Evolutionary conservation across 2,888 invertebrate species (phyloP), one percentile per base, ranked within the genome.

Genomic region (Hydrotaea cyrtoneurina): DNA sequence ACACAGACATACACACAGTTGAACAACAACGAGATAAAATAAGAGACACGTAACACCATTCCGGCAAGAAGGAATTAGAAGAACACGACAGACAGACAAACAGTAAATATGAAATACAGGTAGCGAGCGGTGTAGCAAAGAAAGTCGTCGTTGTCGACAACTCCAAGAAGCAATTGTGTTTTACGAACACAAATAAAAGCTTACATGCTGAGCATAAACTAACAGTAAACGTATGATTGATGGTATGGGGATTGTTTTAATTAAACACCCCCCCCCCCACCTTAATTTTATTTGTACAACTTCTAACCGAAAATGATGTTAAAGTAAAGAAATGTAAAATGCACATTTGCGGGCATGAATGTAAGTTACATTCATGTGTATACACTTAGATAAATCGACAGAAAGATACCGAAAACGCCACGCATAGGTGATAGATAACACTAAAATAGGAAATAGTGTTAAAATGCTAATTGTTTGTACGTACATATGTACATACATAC

Each of bases 401-500:
- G 7, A 53, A 19, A 55, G 21, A 59, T 59, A 26, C 59, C 5
- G 5, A 21, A 46, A n/a, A 62, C 43, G 21, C 46, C 31, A 39
- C 2, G 10, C n/a, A n/a, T 66, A 43, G 39, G 31, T 55, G 31
- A 39, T 15, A 77, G 69, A 57, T 69, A 57, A 69, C 69, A 55
- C 43, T 57, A 31, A 78, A 78, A 43, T 36, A 39, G 39, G 8
- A n/a, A n/a, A 66, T 39, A 66, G 55, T 71, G 78, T 78, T 78
- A 46, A 71, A 78, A 78, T 71, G 78, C 59, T 78, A 71, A 78
- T 78, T 78, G 78, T 69, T 69, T 77, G 77, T 50, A 62, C 53
- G 31, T 26, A 4, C 7, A 31, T 31, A 31, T 4, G 31, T 31
- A 2, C 3, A 7, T 31, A 31, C 31, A 4, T 31, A 31, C 7